Percentiles rank a stretch among this genome's conserved stretches.
These are phyloP conservation scores for Lacerta agilis DNA, from an alignment of 2,797 vertebrate species.

Conservation along the genomic window DNA sequence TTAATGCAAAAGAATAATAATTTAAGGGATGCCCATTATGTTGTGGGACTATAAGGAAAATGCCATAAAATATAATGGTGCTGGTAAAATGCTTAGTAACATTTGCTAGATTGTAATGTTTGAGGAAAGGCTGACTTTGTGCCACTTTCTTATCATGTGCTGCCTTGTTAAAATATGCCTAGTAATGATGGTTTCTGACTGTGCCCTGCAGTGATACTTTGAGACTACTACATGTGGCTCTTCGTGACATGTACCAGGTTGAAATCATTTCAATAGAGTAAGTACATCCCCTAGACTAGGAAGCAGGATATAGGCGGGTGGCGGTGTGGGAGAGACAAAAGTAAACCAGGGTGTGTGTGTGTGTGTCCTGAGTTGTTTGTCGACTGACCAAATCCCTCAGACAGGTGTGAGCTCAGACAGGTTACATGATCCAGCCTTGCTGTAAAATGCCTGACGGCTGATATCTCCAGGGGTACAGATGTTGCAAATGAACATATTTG, in stretches of 20 bases:
- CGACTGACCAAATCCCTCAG: not conserved
- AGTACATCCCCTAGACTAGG: not conserved
- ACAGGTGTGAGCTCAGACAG: constrained; percentile 18
- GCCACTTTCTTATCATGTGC: not conserved
- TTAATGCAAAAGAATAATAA: no score
- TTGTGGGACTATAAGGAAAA: not conserved
- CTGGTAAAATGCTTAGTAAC: not conserved
- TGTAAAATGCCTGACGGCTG: constrained; percentile 59
- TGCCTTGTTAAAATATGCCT: not conserved
- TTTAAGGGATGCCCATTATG: not conserved
- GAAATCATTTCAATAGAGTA: not conserved
- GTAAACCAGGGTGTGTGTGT: not conserved
- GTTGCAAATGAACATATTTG: constrained; percentile 76
- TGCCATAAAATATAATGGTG: not conserved
- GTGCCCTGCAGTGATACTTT: not conserved
- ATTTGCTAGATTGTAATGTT: not conserved
- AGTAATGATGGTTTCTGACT: not conserved
- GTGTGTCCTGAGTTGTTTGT: not conserved
- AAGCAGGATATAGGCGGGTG: not conserved
- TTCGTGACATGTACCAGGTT: not conserved
- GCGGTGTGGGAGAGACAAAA: not conserved
- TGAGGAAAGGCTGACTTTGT: not conserved
- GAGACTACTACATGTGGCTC: not conserved
- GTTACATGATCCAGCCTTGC: constrained; percentile 10
- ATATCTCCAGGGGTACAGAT: constrained; percentile 68